Evolutionary conservation across 1,140 invertebrate genomes (phyloP), one percentile per base, ranked within the genome.

Genomic region (Paramacrobiotus metropolitanus): DNA sequence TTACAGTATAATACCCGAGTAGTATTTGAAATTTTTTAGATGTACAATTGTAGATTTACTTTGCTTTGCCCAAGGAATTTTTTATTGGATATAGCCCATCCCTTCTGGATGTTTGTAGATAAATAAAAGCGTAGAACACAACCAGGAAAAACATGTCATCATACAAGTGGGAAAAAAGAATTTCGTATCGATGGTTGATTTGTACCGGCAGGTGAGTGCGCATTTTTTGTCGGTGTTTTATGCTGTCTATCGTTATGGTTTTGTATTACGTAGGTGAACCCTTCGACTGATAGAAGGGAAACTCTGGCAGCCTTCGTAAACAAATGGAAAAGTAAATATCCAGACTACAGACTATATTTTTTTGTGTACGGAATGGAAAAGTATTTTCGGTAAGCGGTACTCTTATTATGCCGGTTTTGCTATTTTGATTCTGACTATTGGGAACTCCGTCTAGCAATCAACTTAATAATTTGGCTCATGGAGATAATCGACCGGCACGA

Each of bases 281-380:
- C 9, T 40, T n/a, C 34, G 34, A 40, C 9, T n/a, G 9, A n/a
- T 15, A 55, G 4, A 15, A 24, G 24, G 48, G 28, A 15, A 55
- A 24, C 24, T 55, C 28, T 24, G 28, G 15, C 24, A 55, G 48
- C 24, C 24, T 55, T 4, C 15, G 28, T 15, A n/a, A 15, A 24
- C 15, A 15, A 28, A 15, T 55, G 48, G 48, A 28, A 55, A 24
- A 4, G 28, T 24, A 15, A 9, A 4, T 55, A 55, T 55, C 48
- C 48, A 15, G 48, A 24, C 4, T 20, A 55, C 9, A 28, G 9
- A 28, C 24, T 55, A 28, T 24, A 55, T 55, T 55, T 20, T 24
- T 55, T 55, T 24, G 48, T 28, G 4, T 55, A 55, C 48, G 48
- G 48, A 15, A 55, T 55, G 15, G 48, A 55, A 55, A 55, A 28